Conservation (phyloP, 1,140 invertebrate species). For the Geopemphigus sp. region DNA sequence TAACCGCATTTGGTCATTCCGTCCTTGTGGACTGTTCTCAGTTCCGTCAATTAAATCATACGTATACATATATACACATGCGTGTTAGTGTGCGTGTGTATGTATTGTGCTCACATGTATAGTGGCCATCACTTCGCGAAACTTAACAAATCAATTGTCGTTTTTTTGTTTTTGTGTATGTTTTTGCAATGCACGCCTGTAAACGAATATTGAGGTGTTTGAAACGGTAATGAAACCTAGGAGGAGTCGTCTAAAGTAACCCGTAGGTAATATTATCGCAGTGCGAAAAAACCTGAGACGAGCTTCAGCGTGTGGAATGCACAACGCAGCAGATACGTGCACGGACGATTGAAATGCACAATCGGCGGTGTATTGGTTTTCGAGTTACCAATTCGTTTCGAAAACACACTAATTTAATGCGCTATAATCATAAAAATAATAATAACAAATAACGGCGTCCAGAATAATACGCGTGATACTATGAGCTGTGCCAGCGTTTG, state of each 20-base stretch:
- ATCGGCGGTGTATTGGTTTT: neutral
- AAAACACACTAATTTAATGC: neutral
- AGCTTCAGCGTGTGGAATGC: neutral
- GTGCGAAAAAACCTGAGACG: neutral
- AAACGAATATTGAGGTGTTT: constrained; percentile 10
- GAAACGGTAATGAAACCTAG: constrained; percentile 19
- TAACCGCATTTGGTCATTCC: neutral
- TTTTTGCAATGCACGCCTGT: neutral
- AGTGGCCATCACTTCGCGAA: neutral
- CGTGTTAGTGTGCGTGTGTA: too few relatives aligned
- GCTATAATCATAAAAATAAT: neutral
- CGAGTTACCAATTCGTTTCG: neutral
- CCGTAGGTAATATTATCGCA: too few relatives aligned
- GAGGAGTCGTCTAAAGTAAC: neutral
- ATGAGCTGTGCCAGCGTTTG: neutral
- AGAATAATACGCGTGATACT: neutral
- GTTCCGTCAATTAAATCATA: constrained; percentile 11
- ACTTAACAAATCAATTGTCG: constrained; percentile 29
- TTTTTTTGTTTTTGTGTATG: constrained; percentile 9
- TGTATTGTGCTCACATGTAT: too few relatives aligned
- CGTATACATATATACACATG: neutral
- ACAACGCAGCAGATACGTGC: too few relatives aligned
- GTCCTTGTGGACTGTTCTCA: constrained; percentile 6
- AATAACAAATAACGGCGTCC: neutral
- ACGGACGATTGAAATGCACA: neutral